A percentile compares a stretch with the other conserved stretches of the same genome.
These are phyloP conservation scores for Equus quagga DNA, from an alignment of 2,113 vertebrate species.

Conservation along the genomic window DNA sequence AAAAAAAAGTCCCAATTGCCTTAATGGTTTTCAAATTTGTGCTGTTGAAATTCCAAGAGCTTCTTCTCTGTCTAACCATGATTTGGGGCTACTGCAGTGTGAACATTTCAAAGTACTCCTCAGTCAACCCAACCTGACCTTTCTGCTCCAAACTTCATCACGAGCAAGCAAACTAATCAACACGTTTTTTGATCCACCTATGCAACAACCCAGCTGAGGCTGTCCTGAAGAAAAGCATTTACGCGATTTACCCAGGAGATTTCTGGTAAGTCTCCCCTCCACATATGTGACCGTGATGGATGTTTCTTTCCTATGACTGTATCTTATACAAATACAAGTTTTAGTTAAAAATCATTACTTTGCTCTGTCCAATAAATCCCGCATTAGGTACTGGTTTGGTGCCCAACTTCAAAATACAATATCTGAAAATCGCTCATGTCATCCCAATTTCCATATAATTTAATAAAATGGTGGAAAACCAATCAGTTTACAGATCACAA, in stretches of 20 bases:
- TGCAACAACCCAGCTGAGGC: constrained; percentile 33
- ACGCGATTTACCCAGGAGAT: constrained; percentile 32
- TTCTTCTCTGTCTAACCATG: constrained; percentile 29
- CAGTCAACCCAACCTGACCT: background rate
- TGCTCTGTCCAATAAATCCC: background rate
- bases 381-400: background rate
- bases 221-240: background rate
- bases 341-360: background rate
- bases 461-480: constrained; percentile 34
- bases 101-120: background rate
- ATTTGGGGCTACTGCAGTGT: background rate
- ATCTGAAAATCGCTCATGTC: constrained; percentile 61
- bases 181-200: background rate
- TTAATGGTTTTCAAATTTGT: background rate
- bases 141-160: background rate
- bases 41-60: background rate
- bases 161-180: background rate
- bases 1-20: background rate
- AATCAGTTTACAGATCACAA: background rate
- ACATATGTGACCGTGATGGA: rapidly evolving
- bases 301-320: background rate
- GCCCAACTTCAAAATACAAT: background rate
- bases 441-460: constrained; percentile 66
- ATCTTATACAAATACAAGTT: background rate
- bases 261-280: constrained; percentile 21